Evolutionary conservation across 2,797 vertebrate genomes (phyloP).

Genomic region (Thunnus albacares): DNA sequence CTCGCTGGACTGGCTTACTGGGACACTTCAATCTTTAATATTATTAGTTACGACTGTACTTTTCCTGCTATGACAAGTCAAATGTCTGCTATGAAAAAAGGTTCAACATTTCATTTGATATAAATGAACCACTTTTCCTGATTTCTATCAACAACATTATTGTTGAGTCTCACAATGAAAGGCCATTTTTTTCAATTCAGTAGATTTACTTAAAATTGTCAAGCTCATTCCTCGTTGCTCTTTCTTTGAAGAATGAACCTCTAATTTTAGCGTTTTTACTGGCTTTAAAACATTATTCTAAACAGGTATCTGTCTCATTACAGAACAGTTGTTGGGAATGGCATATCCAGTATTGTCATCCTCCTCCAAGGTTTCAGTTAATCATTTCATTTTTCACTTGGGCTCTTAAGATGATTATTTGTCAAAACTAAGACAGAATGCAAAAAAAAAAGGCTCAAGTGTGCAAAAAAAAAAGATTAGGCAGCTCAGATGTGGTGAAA

Average conservation of each 20-base stretch:
- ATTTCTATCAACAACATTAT: background rate
- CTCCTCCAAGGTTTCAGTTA: background rate
- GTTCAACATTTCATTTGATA: background rate
- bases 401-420: conserved; percentile 41
- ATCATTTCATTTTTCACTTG: background rate
- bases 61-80: background rate
- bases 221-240: background rate
- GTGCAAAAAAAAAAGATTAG: conserved; percentile 4
- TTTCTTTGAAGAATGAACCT: conserved; percentile 4
- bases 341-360: background rate
- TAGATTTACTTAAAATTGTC: conserved; percentile 13
- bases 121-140: conserved; percentile 3
- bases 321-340: background rate
- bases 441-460: background rate
- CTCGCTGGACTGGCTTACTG: background rate
- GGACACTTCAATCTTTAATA: background rate
- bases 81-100: background rate
- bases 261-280: background rate
- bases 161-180: background rate
- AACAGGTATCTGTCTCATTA: background rate
- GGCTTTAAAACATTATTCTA: background rate
- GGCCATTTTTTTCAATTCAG: conserved; percentile 16
- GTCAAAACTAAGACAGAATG: conserved; percentile 25
- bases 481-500: conserved; percentile 7
- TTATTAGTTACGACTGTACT: background rate